Evolutionary conservation across 2,888 invertebrate species (phyloP), one percentile per base, ranked within the genome.

Genomic region (Tenthredo scrophulariae): DNA sequence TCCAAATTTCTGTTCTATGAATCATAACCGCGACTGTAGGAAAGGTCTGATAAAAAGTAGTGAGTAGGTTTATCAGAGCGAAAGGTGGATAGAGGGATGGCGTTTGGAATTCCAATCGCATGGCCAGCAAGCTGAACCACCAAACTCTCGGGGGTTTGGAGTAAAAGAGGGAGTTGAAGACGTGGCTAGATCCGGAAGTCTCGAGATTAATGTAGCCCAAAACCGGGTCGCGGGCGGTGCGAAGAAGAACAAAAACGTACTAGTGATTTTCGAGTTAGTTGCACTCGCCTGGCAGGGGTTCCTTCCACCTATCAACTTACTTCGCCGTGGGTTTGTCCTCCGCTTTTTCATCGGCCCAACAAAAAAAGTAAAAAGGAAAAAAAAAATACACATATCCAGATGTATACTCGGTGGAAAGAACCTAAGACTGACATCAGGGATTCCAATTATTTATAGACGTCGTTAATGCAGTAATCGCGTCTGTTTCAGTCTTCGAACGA

Each of bases 251-350:
- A 80, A 80, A 80, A 80, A 80, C 80, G 80, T 80, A 80, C 80
- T 80, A 80, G 80, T 80, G 80, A 80, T 80, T 80, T 80, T 80
- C 80, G 80, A 50, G 80, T 80, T 80, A 80, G 80, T 80, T 62
- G 80, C 37, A 80, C 80, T 62, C 37, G 62, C 80, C 62, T 77
- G 77, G 50, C 50, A 77, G 77, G 77, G 77, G 77, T 77, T 54
- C 72, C 22, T 43, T n/a, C 22, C 37, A 43, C 7, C 67, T 43
- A 22, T 37, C 72, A 40, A 74, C 40, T n/a, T 22, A 43, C 72
- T 26, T 43, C 67, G 15, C 67, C 67, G 18, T 10, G 6, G 74
- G 77, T 77, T 77, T 33, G 50, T 77, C 33, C 77, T 77, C 26
- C 29, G 46, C 54, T 77, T 77, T 77, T 77, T 77, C 54, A 54